Evolutionary conservation across 2,797 vertebrate species (phyloP).

Genomic region (Neomorphus geoffroyi): DNA sequence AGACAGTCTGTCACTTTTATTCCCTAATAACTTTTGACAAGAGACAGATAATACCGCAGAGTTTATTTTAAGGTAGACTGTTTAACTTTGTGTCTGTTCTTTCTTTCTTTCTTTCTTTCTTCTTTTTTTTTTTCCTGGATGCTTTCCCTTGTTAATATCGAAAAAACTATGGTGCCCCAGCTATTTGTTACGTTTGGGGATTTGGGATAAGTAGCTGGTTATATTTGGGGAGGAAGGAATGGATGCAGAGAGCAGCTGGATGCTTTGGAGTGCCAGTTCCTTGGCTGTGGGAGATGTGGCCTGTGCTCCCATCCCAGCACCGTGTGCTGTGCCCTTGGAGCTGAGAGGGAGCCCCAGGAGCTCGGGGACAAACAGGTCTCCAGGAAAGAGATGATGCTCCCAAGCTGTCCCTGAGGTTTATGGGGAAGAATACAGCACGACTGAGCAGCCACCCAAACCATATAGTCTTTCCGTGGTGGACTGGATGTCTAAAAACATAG

Average conservation of each 20-base stretch:
- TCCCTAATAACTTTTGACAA: constrained; percentile 43
- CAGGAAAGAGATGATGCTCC: not conserved
- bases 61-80: constrained; percentile 35
- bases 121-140: not conserved
- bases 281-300: not conserved
- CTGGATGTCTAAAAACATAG: not conserved
- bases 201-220: not conserved
- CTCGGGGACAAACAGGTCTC: not conserved
- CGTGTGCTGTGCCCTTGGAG: accelerated
- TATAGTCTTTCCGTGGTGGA: accelerated
- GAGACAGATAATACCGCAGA: not conserved
- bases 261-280: not conserved
- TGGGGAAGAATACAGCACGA: not conserved
- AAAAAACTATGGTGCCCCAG: not conserved
- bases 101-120: not conserved
- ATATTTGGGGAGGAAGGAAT: not conserved
- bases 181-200: not conserved
- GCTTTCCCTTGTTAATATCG: not conserved
- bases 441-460: not conserved
- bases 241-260: constrained; percentile 4
- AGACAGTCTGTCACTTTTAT: constrained; percentile 40
- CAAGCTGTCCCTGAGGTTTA: not conserved
- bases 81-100: not conserved
- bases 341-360: not conserved
- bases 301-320: not conserved